These are phyloP conservation scores for Sebastes melanostomus DNA, from an alignment of 2,797 vertebrate genomes.

Conservation along the genomic window DNA sequence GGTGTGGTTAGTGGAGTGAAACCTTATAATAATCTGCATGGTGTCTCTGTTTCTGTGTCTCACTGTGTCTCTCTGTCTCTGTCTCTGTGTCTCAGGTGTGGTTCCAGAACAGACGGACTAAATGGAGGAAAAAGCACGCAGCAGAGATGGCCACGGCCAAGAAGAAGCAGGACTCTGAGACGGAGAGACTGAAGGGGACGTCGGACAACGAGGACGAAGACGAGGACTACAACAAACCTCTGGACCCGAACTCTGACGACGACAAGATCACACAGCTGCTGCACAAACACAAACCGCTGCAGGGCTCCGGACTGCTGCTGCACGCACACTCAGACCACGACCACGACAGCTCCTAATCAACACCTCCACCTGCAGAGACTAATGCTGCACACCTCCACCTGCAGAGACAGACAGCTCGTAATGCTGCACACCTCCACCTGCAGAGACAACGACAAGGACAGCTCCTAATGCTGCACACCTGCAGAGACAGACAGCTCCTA, in stretches of 20 bases:
- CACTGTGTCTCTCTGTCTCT: too few relatives aligned
- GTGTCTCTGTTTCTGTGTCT: too few relatives aligned
- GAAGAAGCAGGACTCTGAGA: slow-evolving; percentile 93
- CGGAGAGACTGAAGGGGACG: slow-evolving; percentile 90
- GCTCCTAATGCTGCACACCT: too few relatives aligned
- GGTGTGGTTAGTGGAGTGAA: too few relatives aligned
- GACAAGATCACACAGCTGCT: slow-evolving; percentile 96
- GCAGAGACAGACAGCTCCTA: too few relatives aligned
- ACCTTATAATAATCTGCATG: too few relatives aligned
- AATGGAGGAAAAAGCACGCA: slow-evolving; percentile 96
- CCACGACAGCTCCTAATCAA: not conserved
- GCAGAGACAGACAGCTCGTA: too few relatives aligned
- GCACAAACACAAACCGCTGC: slow-evolving; percentile 91
- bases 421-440: too few relatives aligned
- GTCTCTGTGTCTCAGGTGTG: slow-evolving; percentile 83
- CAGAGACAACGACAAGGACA: too few relatives aligned
- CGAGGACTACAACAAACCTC: slow-evolving; percentile 95
- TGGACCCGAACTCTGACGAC: slow-evolving; percentile 97
- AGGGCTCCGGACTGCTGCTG: slow-evolving; percentile 81
- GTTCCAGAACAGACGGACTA: slow-evolving; percentile 98
- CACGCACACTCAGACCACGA: slow-evolving; percentile 33
- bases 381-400: too few relatives aligned
- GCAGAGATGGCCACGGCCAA: slow-evolving; percentile 98
- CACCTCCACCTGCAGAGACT: too few relatives aligned
- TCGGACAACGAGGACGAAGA: slow-evolving; percentile 96